Conservation (phyloP, 2,888 invertebrate species). For the Chrysodeixis includens region DNA sequence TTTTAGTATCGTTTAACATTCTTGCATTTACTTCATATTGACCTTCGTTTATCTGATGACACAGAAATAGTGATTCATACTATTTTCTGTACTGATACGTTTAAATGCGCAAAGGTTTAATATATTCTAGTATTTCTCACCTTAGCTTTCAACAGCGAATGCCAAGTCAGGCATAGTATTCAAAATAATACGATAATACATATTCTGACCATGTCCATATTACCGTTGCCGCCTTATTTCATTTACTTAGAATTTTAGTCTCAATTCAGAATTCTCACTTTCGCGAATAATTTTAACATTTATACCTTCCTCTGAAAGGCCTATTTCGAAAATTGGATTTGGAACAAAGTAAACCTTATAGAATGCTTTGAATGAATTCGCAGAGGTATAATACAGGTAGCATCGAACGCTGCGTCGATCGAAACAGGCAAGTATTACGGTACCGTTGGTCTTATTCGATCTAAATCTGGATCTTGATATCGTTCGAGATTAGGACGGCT, state of each 20-base stretch:
- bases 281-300: slow-evolving; percentile 52
- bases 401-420: slow-evolving; percentile 32
- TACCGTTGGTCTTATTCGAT: slow-evolving; percentile 50
- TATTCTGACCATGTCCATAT: slow-evolving; percentile 43
- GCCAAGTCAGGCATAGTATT: slow-evolving; percentile 17
- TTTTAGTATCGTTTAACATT: no score
- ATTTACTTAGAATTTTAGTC: slow-evolving; percentile 45
- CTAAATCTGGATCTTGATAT: slow-evolving; percentile 54
- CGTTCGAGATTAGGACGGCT: slow-evolving; percentile 52
- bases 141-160: background rate
- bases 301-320: slow-evolving; percentile 33
- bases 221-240: slow-evolving; percentile 44
- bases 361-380: slow-evolving; percentile 53
- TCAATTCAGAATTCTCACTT: slow-evolving; percentile 45
- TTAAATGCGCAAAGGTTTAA: slow-evolving; percentile 23
- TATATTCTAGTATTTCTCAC: slow-evolving; percentile 31
- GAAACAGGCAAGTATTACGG: slow-evolving; percentile 24
- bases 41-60: background rate
- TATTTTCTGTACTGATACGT: background rate
- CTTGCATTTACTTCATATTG: background rate
- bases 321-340: slow-evolving; percentile 58
- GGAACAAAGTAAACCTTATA: slow-evolving; percentile 54
- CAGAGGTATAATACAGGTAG: slow-evolving; percentile 49
- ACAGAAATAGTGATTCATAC: background rate
- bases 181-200: slow-evolving; percentile 39